Evolutionary conservation across 2,113 vertebrate genomes (phyloP), one percentile per base, ranked within the genome.

Genomic region (Syngnathus floridae): DNA sequence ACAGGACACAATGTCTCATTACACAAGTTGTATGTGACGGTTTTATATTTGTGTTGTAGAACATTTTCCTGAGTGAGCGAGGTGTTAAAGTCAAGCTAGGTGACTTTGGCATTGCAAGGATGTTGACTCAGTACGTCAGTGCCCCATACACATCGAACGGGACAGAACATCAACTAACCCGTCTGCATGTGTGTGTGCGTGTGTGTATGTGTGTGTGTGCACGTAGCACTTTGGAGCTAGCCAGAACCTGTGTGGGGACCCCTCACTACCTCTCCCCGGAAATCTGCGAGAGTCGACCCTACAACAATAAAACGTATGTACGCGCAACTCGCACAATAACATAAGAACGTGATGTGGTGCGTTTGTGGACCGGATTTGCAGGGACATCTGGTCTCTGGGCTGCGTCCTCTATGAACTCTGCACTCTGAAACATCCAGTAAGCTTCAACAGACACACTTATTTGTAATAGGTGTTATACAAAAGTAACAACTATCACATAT

Each of bases 301-400:
- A 97, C 84, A 97, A 97, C 85, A 96, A 95, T 76, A 98, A 98
- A 89, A 96, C 92, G 93, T 97, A 86, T 37, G 94, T 90, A 22
- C 7, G 11, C 38, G 35, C 37, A 35, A 26, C 26, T 16, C 16
- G 9, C 62, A 48, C 14, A 56, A 35, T 5, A 11, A 38, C 1
- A 14, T 19, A 59, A n/a, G 22, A 22, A 16, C 2, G 3, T 16
- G 12, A 43, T 26, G 58, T 67, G 22, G 55, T 55, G 51, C 61
- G 35, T 69, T 40, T 66, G 31, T 66, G 68, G 14, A 46, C 43
- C 1, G 5, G 73, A 17, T 41, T 14, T 68, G 46, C 84, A 95
- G 94, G 83, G 95, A 95, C 80, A 87, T 95, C 84, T 97, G 95
- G 94, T 95, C 93, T 84, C 90, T 97, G 84, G 94, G 93, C 60